Conservation (phyloP, 1,140 invertebrate genomes). For the Drosophila orena region DNA sequence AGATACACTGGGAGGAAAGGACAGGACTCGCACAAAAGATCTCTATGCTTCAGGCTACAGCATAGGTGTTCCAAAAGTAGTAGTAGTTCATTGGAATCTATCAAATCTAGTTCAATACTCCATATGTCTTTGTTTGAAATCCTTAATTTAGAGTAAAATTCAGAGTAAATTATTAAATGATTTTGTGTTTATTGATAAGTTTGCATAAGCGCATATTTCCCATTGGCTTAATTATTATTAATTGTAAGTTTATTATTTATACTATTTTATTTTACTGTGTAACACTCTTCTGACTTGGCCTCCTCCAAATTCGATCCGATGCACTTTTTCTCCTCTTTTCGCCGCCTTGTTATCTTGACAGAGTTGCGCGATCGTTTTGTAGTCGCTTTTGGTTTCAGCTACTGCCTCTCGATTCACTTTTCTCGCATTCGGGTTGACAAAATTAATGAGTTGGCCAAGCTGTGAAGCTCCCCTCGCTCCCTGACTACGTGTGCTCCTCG, state of each 20-base stretch:
- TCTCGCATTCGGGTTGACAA: conserved; percentile 72
- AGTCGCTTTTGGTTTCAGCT: conserved; percentile 70
- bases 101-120: too few relatives aligned
- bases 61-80: too few relatives aligned
- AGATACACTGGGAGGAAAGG: conserved; percentile 5
- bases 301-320: conserved; percentile 17
- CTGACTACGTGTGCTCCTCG: conserved; percentile 40
- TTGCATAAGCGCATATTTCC: too few relatives aligned
- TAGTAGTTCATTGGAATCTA: too few relatives aligned
- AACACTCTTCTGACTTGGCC: neutral
- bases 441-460: conserved; percentile 75
- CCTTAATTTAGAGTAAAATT: too few relatives aligned
- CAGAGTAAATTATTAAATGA: too few relatives aligned
- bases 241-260: too few relatives aligned
- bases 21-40: neutral
- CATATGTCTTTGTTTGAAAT: too few relatives aligned
- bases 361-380: conserved; percentile 73
- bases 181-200: too few relatives aligned
- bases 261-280: conserved; percentile 1
- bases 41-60: too few relatives aligned
- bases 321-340: neutral
- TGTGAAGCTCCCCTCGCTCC: conserved; percentile 22
- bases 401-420: conserved; percentile 66
- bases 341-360: conserved; percentile 59
- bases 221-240: too few relatives aligned